Conservation (phyloP, 2,888 invertebrate species). For the Lochmaea crataegi region DNA sequence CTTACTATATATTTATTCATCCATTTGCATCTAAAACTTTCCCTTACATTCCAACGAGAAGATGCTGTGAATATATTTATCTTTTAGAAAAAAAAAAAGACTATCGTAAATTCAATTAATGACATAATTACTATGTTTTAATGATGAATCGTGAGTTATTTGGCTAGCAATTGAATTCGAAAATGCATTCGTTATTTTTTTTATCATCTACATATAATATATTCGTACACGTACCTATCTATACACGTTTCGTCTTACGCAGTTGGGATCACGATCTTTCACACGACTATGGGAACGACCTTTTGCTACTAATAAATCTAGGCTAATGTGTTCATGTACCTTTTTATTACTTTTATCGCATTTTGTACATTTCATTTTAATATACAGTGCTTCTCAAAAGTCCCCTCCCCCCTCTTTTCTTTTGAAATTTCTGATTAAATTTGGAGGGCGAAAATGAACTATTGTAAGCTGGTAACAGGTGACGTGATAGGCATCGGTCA, state of each 20-base stretch:
- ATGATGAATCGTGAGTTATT: slow-evolving; percentile 34
- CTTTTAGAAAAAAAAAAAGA: no score
- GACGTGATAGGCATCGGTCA: no score
- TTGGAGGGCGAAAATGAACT: no score
- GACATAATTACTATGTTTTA: slow-evolving; percentile 30
- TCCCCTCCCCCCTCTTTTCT: no score
- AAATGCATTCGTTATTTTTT: slow-evolving; percentile 12
- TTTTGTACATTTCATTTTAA: background rate
- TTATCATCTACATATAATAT: background rate
- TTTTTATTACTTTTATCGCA: background rate
- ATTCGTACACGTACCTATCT: background rate
- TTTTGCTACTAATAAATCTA: slow-evolving; percentile 13
- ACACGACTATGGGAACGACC: slow-evolving; percentile 21
- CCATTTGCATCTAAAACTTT: slow-evolving; percentile 11
- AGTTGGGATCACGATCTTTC: slow-evolving; percentile 24
- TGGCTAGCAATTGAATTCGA: slow-evolving; percentile 28
- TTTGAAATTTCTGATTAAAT: no score
- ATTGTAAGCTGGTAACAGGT: no score
- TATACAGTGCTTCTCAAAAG: no score
- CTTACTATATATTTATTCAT: background rate
- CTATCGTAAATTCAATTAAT: slow-evolving; percentile 31
- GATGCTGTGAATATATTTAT: background rate
- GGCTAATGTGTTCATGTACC: slow-evolving; percentile 27
- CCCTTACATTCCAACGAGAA: slow-evolving; percentile 8
- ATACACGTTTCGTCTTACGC: slow-evolving; percentile 19